Conservation (phyloP, 2,888 invertebrate genomes). For the Chorisops tibialis region DNA sequence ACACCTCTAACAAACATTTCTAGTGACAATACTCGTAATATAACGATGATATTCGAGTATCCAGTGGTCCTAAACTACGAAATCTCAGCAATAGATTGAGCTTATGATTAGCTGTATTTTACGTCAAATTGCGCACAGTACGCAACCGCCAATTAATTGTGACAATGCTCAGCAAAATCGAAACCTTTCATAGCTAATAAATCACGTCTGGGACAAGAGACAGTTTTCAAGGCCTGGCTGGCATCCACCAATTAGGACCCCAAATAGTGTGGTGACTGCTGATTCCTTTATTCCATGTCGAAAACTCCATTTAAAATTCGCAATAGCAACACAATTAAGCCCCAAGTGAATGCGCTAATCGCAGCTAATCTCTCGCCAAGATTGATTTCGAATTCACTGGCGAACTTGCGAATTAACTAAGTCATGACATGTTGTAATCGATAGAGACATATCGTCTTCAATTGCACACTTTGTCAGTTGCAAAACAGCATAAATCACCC, state of each 20-base stretch:
- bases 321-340: not conserved
- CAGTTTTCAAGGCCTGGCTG: conserved; percentile 10
- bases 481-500: conserved; percentile 13
- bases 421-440: conserved; percentile 5
- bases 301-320: not conserved
- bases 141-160: conserved; percentile 9
- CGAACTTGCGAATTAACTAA: not conserved
- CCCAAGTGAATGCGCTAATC: not conserved
- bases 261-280: not conserved
- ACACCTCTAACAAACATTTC: no score
- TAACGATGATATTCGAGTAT: no score
- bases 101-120: no score
- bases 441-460: conserved; percentile 15
- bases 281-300: not conserved
- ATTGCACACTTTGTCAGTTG: conserved; percentile 16
- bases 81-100: no score
- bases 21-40: no score
- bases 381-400: not conserved
- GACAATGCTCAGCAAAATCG: conserved; percentile 3
- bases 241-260: conserved; percentile 16
- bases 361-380: not conserved
- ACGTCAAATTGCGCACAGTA: no score
- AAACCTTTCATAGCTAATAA: conserved; percentile 11
- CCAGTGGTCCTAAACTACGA: no score
- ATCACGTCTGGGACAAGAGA: conserved; percentile 13